phyloP scores from a whole-genome alignment of 2,797 vertebrate species.

The Saxicola maurus region DNA sequence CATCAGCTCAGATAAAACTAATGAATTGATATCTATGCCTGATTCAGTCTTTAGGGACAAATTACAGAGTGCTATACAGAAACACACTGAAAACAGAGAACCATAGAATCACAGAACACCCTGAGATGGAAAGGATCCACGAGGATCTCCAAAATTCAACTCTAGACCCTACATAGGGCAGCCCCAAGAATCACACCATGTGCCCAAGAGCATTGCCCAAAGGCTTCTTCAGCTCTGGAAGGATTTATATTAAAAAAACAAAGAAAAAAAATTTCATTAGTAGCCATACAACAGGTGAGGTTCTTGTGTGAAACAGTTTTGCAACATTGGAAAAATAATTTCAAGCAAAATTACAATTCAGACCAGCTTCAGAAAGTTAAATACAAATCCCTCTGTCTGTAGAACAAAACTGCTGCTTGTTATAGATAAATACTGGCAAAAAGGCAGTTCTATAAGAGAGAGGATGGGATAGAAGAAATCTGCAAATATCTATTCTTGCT shows the following conservation, averaged over 20 bases:
- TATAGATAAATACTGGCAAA: neutral
- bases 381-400: neutral
- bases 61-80: neutral
- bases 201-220: fast-evolving
- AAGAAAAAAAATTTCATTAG: neutral
- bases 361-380: neutral
- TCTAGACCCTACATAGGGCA: neutral
- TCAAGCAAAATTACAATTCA: neutral
- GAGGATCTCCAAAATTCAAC: fast-evolving
- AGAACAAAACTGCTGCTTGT: neutral
- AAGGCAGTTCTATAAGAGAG: neutral
- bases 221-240: neutral
- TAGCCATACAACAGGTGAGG: neutral
- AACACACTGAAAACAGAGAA: neutral
- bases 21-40: no score
- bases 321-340: neutral
- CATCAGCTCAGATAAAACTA: neutral
- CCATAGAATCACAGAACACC: neutral
- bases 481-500: neutral
- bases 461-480: neutral
- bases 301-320: neutral
- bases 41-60: neutral
- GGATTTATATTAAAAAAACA: neutral
- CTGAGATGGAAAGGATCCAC: neutral
- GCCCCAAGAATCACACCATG: neutral